Evolutionary conservation across 2,888 invertebrate genomes (phyloP).

Genomic region (Idaea aversata): DNA sequence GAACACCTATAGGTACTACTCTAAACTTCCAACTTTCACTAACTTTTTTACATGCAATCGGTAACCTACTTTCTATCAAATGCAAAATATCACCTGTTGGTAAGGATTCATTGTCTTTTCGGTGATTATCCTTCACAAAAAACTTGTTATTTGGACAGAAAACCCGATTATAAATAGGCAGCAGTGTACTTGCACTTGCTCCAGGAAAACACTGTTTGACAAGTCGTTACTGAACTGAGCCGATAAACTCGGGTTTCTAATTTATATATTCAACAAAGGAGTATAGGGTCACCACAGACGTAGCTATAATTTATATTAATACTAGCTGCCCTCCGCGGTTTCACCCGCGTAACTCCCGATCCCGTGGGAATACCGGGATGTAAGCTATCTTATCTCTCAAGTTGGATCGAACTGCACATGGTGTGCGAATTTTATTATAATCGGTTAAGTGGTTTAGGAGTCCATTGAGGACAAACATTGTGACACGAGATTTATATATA

Average conservation of each 20-base stretch:
- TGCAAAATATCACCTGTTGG: slow-evolving; percentile 53
- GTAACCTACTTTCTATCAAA: slow-evolving; percentile 11
- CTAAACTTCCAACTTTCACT: not conserved
- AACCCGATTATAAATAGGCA: not conserved
- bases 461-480: no score
- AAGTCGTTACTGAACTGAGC: not conserved
- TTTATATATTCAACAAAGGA: not conserved
- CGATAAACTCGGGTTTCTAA: not conserved
- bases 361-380: no score
- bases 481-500: no score
- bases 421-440: no score
- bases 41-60: not conserved
- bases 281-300: no score
- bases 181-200: not conserved
- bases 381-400: no score
- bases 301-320: no score
- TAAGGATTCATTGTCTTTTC: slow-evolving; percentile 67
- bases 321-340: no score
- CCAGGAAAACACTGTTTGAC: not conserved
- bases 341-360: no score
- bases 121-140: not conserved
- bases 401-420: no score
- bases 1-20: slow-evolving; percentile 9
- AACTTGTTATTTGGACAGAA: not conserved
- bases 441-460: no score